Evolutionary conservation across 2,888 invertebrate species (phyloP), one percentile per base, ranked within the genome.

Genomic region (Melitaea athalia): DNA sequence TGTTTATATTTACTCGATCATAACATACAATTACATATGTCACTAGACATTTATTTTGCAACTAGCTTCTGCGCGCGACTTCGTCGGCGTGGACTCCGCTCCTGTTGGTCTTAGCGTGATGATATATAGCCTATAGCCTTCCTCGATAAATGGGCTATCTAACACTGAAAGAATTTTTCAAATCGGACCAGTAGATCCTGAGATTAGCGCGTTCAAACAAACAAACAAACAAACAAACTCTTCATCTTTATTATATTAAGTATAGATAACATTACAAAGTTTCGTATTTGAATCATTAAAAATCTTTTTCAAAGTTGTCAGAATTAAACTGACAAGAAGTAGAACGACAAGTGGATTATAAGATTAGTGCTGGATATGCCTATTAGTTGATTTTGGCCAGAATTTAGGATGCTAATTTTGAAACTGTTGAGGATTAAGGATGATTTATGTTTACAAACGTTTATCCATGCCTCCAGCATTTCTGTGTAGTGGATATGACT

Each of bases 261-360:
- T n/a, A n/a, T n/a, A n/a, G n/a, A 17, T 50, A 64, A 63, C 50
- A 63, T 50, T 42, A n/a, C n/a, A n/a, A n/a, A n/a, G 49, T 50
- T 47, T 42, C 55, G 38, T 55, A 17, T 59, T 17, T 62, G 63
- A 69, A 68, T 67, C 70, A 71, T 66, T 67, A 68, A 74, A 74
- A 64, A 71, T 72, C 72, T 71, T 68, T 69, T 72, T 72, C 73
- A 69, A 69, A 69, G 64, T 65, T 70, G 67, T 59, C 71, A 59
- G 68, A 68, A 73, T 68, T 67, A 67, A 67, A 67, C 69, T 68
- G 73, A 73, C 73, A 69, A 72, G 73, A 73, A 72, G 72, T 73
- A 72, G 70, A 72, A 72, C 69, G 73, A 73, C 74, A 74, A 68
- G 74, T 72, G 74, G 74, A 72, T 73, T 73, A 72, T 68, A 67